phyloP scores from a whole-genome alignment of 1,140 invertebrate species.

The Drosophila virilis region DNA sequence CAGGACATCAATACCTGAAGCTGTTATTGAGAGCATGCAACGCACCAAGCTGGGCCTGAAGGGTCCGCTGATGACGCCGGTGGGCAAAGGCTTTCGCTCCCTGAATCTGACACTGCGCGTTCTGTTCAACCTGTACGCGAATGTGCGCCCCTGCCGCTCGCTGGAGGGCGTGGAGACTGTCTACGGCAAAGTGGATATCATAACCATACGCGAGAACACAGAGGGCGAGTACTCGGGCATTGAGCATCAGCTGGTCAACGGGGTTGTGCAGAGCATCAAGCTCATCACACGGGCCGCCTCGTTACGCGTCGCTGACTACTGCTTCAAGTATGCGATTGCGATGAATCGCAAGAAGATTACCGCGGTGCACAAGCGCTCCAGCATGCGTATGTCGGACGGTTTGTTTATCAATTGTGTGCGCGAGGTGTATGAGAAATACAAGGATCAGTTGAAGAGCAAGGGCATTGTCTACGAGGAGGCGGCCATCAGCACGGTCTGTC shows the following conservation, averaged over 20 bases:
- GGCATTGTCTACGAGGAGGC: conserved; percentile 98
- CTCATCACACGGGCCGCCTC: conserved; percentile 99
- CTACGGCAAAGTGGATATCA: conserved; percentile 98
- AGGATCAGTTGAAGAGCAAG: conserved; percentile 84
- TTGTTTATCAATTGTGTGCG: conserved; percentile 98
- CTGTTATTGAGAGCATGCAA: conserved; percentile 98
- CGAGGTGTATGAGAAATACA: conserved; percentile 95
- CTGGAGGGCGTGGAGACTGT: conserved; percentile 98
- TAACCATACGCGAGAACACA: conserved; percentile 99
- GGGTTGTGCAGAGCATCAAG: conserved; percentile 99
- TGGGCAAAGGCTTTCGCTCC: conserved; percentile 99
- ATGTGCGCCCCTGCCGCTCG: conserved; percentile 98
- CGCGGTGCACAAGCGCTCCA: conserved; percentile 99
- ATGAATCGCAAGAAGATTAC: conserved; percentile 97
- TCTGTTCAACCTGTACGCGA: conserved; percentile 99
- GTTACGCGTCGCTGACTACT: conserved; percentile 97
- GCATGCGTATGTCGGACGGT: conserved; percentile 99
- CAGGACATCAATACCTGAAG: conserved; percentile 97
- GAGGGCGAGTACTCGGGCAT: conserved; percentile 99
- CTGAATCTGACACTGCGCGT: conserved; percentile 99
- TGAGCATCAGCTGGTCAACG: conserved; percentile 99
- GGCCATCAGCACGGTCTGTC: conserved; percentile 98
- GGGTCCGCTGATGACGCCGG: conserved; percentile 98
- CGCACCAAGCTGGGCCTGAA: conserved; percentile 98
- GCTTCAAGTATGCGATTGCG: conserved; percentile 98